Percentiles rank a stretch among this genome's conserved stretches.
phyloP scores from a whole-genome alignment of 1,140 invertebrate genomes.

The Manduca sexta region DNA sequence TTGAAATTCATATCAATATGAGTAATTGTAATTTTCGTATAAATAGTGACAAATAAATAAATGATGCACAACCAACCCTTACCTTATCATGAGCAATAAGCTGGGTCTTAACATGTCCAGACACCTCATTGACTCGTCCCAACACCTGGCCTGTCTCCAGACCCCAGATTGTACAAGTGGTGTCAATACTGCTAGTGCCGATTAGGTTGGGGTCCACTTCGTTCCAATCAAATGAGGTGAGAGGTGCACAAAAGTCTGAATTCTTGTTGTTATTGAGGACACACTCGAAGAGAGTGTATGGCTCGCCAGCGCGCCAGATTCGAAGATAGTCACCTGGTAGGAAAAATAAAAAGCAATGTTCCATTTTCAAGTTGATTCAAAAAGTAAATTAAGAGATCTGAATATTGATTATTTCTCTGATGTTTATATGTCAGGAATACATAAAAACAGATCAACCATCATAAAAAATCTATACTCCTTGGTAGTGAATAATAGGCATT shows the following conservation, averaged over 20 bases:
- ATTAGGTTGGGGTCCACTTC: constrained; percentile 99
- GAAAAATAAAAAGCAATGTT: neutral
- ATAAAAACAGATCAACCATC: neutral
- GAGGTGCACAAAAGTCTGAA: constrained; percentile 98
- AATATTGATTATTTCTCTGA: neutral
- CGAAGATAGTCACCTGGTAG: constrained; percentile 94
- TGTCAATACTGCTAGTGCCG: constrained; percentile 99
- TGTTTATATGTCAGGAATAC: neutral
- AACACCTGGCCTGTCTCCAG: constrained; percentile 93
- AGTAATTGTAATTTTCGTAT: too few relatives aligned
- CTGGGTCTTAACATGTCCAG: constrained; percentile 98
- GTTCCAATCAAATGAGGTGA: constrained; percentile 99
- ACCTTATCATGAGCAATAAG: constrained; percentile 98
- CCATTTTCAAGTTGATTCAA: too few relatives aligned
- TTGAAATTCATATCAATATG: too few relatives aligned
- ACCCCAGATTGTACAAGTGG: constrained; percentile 99
- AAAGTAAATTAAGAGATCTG: too few relatives aligned
- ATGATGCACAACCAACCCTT: too few relatives aligned
- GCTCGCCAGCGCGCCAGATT: constrained; percentile 95
- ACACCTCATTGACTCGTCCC: constrained; percentile 91
- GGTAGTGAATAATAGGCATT: neutral
- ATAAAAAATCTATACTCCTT: too few relatives aligned
- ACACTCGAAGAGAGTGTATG: constrained; percentile 95
- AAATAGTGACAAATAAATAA: too few relatives aligned
- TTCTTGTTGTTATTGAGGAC: constrained; percentile 99